phyloP scores from a whole-genome alignment of 2,113 vertebrate species.

The Muntiacus reevesi region DNA sequence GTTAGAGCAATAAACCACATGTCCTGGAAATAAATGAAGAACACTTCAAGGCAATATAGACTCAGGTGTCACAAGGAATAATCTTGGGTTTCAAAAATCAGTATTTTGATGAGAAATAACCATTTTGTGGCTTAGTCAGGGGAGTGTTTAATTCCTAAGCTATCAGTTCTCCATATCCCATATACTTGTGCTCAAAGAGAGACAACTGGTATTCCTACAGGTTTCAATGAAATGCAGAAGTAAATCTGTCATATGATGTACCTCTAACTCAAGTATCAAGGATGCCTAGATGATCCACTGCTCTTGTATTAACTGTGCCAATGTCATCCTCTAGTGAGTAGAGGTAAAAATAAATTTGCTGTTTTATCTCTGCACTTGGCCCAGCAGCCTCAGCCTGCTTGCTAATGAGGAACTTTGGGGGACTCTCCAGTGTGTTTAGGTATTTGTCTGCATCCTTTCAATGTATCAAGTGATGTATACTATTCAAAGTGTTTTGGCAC shows the following conservation, averaged over 20 bases:
- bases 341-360: conserved; percentile 35
- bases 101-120: conserved; percentile 28
- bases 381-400: background rate
- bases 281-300: background rate
- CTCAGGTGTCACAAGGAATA: background rate
- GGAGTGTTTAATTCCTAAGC: conserved; percentile 25
- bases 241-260: background rate
- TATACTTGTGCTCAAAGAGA: background rate
- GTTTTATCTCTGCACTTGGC: conserved; percentile 12
- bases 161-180: background rate
- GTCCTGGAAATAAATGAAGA: conserved; percentile 37
- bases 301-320: background rate
- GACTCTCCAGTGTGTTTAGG: background rate
- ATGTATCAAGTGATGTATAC: conserved; percentile 9
- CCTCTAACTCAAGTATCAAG: background rate
- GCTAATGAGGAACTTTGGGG: conserved; percentile 22
- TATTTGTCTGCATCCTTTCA: conserved; percentile 12
- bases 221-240: conserved; percentile 5
- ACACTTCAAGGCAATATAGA: background rate
- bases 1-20: conserved; percentile 23
- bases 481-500: conserved; percentile 40
- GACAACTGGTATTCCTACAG: background rate
- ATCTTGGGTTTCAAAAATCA: background rate
- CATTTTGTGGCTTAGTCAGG: background rate
- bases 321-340: background rate